Evolutionary conservation across 2,797 vertebrate species (phyloP).

Genomic region (Cetoscarus ocellatus): DNA sequence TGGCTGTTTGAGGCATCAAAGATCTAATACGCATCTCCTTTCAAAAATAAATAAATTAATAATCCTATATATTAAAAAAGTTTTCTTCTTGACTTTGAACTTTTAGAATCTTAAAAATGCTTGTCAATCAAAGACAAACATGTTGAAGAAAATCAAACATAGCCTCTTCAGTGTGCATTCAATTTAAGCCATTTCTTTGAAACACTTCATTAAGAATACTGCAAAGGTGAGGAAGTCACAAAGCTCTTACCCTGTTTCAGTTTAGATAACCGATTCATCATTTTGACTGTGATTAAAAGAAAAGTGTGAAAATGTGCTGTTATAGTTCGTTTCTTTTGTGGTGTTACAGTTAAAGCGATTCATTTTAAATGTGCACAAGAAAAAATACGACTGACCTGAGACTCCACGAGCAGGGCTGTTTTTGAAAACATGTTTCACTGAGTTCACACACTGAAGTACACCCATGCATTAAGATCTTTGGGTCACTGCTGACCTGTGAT

Average conservation of each 20-base stretch:
- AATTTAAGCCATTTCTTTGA: not conserved
- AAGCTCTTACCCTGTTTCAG: not conserved
- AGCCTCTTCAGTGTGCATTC: not conserved
- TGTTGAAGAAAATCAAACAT: not conserved
- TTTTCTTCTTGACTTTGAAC: not conserved
- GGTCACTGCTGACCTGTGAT: too few relatives aligned
- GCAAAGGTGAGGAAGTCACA: not conserved
- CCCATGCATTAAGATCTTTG: too few relatives aligned
- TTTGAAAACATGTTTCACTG: too few relatives aligned
- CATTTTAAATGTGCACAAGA: too few relatives aligned
- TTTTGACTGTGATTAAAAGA: not conserved
- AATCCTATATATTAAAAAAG: not conserved
- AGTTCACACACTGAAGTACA: too few relatives aligned
- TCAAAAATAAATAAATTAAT: not conserved
- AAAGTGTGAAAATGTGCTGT: not conserved
- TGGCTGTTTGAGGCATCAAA: not conserved
- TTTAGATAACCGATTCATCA: too few relatives aligned
- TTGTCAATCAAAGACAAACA: not conserved
- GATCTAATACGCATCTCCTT: constrained; percentile 3
- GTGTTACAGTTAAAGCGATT: too few relatives aligned
- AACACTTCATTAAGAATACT: not conserved
- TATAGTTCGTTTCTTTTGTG: too few relatives aligned
- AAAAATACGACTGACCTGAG: too few relatives aligned
- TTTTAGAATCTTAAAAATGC: not conserved
- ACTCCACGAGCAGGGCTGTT: too few relatives aligned